A percentile compares a stretch with the other conserved stretches of the same genome.
These are phyloP conservation scores for Tetrax tetrax DNA, from an alignment of 2,113 vertebrate species.

Conservation along the genomic window DNA sequence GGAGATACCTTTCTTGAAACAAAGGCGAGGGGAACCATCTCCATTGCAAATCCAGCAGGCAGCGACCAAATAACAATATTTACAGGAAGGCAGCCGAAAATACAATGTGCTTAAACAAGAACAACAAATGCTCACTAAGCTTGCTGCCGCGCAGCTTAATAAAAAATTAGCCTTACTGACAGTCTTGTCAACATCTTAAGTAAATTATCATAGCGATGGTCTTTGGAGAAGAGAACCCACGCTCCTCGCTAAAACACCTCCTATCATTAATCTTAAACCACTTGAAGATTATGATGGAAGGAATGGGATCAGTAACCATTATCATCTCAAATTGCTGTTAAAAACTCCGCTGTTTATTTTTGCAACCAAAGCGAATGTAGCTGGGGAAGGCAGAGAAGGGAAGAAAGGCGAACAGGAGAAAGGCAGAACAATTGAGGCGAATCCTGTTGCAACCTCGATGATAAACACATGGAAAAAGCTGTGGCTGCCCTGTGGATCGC, in stretches of 20 bases:
- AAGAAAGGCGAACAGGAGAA: constrained; percentile 53
- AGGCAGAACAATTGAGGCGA: constrained; percentile 57
- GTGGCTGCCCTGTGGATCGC: constrained; percentile 38
- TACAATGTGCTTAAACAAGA: constrained; percentile 24
- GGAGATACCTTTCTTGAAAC: constrained; percentile 51
- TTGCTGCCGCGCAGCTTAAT: constrained; percentile 51
- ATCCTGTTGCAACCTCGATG: constrained; percentile 59
- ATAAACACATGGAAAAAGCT: constrained; percentile 65
- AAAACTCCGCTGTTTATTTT: constrained; percentile 82
- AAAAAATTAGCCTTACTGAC: constrained; percentile 71
- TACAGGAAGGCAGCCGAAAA: constrained; percentile 19
- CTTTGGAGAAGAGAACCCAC: constrained; percentile 75
- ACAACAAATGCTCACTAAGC: constrained; percentile 31
- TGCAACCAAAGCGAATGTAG: constrained; percentile 78
- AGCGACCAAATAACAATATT: constrained; percentile 53
- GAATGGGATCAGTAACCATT: constrained; percentile 86
- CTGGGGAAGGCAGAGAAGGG: constrained; percentile 29
- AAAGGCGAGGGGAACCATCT: constrained; percentile 29
- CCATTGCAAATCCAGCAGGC: constrained; percentile 15
- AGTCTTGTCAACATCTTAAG: constrained; percentile 73
- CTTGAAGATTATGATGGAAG: constrained; percentile 91
- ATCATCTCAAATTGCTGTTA: constrained; percentile 83
- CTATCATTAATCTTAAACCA: constrained; percentile 88
- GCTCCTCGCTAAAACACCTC: constrained; percentile 70
- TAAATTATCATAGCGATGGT: constrained; percentile 75